A percentile compares a stretch with the other conserved stretches of the same genome.
These are phyloP conservation scores for Polyploca ridens DNA, from an alignment of 2,888 invertebrate genomes.

Conservation along the genomic window DNA sequence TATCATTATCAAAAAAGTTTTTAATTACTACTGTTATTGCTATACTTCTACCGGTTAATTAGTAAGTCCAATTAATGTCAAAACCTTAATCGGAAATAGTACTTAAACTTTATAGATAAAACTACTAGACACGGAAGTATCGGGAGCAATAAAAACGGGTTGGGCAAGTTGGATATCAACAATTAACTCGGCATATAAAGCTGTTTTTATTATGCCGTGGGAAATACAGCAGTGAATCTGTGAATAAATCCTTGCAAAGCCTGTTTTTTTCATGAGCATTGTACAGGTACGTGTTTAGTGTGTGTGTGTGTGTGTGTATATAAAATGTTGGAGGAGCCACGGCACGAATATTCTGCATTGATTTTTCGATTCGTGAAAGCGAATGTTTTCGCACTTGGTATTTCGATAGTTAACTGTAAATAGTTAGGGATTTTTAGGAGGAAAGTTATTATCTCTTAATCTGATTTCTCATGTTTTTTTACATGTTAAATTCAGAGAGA, in stretches of 20 bases:
- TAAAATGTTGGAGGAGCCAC: background rate
- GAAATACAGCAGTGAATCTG: conserved; percentile 26
- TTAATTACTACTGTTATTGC: background rate
- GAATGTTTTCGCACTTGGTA: background rate
- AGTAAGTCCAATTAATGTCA: conserved; percentile 1
- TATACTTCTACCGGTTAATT: background rate
- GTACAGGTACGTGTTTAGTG: background rate
- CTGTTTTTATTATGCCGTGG: conserved; percentile 20
- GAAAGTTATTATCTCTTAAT: background rate
- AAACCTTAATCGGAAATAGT: conserved; percentile 2
- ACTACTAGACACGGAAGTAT: background rate
- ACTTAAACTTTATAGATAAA: conserved; percentile 2
- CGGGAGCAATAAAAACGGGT: conserved; percentile 21
- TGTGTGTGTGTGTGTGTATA: background rate
- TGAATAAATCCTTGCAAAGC: conserved; percentile 48
- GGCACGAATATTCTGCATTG: background rate
- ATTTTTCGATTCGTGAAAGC: background rate
- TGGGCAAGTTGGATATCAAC: conserved; percentile 37
- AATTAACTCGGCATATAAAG: conserved; percentile 42
- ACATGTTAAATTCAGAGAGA: no score
- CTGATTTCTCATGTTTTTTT: no score
- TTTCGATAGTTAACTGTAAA: background rate
- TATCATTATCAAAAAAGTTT: background rate
- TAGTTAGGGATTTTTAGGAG: background rate
- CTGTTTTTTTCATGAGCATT: conserved; percentile 36